These are phyloP conservation scores for Labeo calbasu DNA, from an alignment of 2,797 vertebrate genomes.

Conservation along the genomic window DNA sequence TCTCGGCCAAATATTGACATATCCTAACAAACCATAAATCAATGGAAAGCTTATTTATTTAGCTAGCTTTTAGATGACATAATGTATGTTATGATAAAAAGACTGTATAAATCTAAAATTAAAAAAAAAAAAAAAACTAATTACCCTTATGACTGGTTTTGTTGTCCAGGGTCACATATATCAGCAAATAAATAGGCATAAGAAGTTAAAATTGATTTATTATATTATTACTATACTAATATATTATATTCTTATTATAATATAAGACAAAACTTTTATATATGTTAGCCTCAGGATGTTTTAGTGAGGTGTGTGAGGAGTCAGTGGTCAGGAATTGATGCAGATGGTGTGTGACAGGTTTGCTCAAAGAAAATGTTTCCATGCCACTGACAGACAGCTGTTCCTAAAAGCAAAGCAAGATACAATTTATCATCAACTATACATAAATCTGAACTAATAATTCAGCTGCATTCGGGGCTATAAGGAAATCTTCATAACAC, in stretches of 20 bases:
- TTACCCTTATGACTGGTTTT: no score
- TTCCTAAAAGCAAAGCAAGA: conserved; percentile 15
- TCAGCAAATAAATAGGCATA: not conserved
- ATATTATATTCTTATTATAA: not conserved
- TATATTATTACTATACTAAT: not conserved
- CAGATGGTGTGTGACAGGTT: conserved; percentile 32
- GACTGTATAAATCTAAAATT: no score
- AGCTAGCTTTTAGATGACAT: no score
- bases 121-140: no score
- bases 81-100: no score
- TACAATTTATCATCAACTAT: conserved; percentile 9
- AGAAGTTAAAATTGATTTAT: not conserved
- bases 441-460: conserved; percentile 13
- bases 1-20: no score
- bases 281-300: not conserved
- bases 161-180: not conserved
- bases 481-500: not conserved
- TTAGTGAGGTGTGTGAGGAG: conserved; percentile 15
- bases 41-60: no score
- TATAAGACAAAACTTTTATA: not conserved
- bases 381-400: conserved; percentile 18
- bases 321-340: conserved; percentile 22
- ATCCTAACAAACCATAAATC: no score
- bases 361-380: conserved; percentile 25
- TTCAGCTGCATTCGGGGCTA: not conserved